phyloP scores from a whole-genome alignment of 2,888 invertebrate genomes.

The Leistus spinibarbis region DNA sequence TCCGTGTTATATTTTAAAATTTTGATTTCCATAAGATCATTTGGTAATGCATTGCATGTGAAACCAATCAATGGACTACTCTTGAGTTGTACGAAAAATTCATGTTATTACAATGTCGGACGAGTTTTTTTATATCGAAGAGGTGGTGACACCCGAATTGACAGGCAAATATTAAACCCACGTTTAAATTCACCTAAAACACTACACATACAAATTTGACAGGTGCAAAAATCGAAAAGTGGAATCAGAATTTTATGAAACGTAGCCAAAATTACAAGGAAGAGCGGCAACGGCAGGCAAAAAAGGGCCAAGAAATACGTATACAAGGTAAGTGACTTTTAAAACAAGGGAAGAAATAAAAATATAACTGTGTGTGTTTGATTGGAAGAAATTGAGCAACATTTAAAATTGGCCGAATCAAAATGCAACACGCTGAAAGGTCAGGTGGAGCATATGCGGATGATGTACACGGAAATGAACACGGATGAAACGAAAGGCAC shows the following conservation, averaged over 20 bases:
- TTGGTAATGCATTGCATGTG: not conserved
- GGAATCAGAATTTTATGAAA: not conserved
- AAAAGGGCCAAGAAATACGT: constrained; percentile 42
- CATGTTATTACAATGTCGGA: constrained; percentile 43
- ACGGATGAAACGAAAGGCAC: constrained; percentile 1
- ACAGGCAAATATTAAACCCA: constrained; percentile 40
- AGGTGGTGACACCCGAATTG: constrained; percentile 39
- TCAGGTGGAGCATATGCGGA: constrained; percentile 57
- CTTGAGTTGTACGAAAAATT: not conserved
- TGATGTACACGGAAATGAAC: constrained; percentile 49
- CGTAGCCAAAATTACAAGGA: not conserved
- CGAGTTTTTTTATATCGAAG: constrained; percentile 45
- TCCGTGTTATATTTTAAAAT: not conserved
- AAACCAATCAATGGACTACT: not conserved
- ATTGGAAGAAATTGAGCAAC: constrained; percentile 56
- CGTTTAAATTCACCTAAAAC: constrained; percentile 36
- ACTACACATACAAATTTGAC: no score
- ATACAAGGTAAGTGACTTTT: constrained; percentile 42
- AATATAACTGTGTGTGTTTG: not conserved
- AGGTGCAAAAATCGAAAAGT: not conserved
- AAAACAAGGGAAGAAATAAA: not conserved
- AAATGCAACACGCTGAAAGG: constrained; percentile 55
- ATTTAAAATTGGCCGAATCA: constrained; percentile 55
- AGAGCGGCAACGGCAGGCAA: constrained; percentile 9
- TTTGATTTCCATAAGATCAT: not conserved